A percentile compares a stretch with the other conserved stretches of the same genome.
phyloP scores from a whole-genome alignment of 1,140 invertebrate species.

The Drosophila equinoxialis region DNA sequence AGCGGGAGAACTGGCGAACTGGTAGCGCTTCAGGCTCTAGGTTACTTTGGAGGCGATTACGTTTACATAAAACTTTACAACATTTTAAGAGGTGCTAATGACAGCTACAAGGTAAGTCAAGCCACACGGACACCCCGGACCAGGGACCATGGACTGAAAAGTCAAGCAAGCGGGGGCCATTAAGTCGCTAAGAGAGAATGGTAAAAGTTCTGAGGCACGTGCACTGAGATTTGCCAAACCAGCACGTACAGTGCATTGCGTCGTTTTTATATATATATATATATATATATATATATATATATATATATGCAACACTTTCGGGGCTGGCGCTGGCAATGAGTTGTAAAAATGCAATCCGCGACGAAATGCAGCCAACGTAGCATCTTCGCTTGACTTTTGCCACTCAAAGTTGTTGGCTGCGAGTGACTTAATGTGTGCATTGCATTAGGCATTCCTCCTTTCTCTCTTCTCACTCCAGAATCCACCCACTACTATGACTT shows the following conservation, averaged over 20 bases:
- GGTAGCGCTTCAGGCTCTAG: constrained; percentile 82
- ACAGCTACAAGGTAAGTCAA: constrained; percentile 88
- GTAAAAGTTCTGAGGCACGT: constrained; percentile 74
- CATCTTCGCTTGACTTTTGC: constrained; percentile 60
- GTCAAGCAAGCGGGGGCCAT: constrained; percentile 46
- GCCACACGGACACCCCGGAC: constrained; percentile 41
- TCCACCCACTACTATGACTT: background rate
- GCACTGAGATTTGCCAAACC: constrained; percentile 66
- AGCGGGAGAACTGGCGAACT: constrained; percentile 41
- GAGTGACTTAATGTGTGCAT: constrained; percentile 55
- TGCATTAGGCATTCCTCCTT: constrained; percentile 52
- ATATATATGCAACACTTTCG: constrained; percentile 70
- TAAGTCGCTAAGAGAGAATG: constrained; percentile 66
- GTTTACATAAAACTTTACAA: constrained; percentile 91
- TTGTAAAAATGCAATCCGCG: constrained; percentile 69
- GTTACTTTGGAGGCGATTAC: constrained; percentile 86
- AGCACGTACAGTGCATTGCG: constrained; percentile 72
- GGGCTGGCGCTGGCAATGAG: constrained; percentile 51
- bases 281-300: constrained; percentile 65
- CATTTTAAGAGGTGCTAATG: constrained; percentile 88
- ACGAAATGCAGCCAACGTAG: constrained; percentile 59
- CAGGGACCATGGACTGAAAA: background rate
- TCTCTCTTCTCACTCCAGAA: background rate
- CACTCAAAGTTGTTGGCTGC: constrained; percentile 44
- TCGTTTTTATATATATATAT: constrained; percentile 55